These are phyloP conservation scores for Tautogolabrus adspersus DNA, from an alignment of 2,113 vertebrate species.

Conservation along the genomic window DNA sequence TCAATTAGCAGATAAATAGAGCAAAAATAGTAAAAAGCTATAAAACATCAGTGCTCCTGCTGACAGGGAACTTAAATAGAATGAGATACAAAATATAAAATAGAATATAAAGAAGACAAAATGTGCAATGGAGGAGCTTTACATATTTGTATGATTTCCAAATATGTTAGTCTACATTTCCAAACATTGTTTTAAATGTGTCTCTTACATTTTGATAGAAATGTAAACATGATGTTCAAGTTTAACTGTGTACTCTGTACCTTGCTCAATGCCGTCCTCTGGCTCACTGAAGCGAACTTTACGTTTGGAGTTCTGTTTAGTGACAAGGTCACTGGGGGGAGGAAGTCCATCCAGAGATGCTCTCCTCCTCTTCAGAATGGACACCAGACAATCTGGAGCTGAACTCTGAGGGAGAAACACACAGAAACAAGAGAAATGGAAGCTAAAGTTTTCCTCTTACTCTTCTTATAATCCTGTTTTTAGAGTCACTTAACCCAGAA, in stretches of 20 bases:
- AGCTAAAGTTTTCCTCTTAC: background rate
- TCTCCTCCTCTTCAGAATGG: slow-evolving; percentile 96
- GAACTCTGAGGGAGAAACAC: slow-evolving; percentile 78
- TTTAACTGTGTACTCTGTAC: slow-evolving; percentile 64
- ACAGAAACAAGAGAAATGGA: background rate
- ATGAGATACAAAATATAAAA: too few relatives aligned
- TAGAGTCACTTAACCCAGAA: too few relatives aligned
- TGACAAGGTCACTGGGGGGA: slow-evolving; percentile 65
- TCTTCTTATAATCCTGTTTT: background rate
- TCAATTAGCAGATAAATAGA: too few relatives aligned
- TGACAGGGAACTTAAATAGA: too few relatives aligned
- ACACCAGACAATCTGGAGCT: slow-evolving; percentile 91
- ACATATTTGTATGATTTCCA: too few relatives aligned
- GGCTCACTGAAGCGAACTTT: slow-evolving; percentile 95
- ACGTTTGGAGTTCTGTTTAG: slow-evolving; percentile 85
- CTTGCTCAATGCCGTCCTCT: slow-evolving; percentile 89
- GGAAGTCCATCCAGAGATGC: slow-evolving; percentile 81
- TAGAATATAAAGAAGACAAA: too few relatives aligned
- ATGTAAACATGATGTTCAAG: background rate
- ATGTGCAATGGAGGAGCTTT: too few relatives aligned
- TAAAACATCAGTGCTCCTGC: too few relatives aligned
- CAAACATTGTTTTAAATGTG: too few relatives aligned
- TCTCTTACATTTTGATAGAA: too few relatives aligned
- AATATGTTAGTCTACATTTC: too few relatives aligned
- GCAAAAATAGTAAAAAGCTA: too few relatives aligned